Conservation (phyloP, 2,113 vertebrate genomes). For the Phylloscopus trochiloides region DNA sequence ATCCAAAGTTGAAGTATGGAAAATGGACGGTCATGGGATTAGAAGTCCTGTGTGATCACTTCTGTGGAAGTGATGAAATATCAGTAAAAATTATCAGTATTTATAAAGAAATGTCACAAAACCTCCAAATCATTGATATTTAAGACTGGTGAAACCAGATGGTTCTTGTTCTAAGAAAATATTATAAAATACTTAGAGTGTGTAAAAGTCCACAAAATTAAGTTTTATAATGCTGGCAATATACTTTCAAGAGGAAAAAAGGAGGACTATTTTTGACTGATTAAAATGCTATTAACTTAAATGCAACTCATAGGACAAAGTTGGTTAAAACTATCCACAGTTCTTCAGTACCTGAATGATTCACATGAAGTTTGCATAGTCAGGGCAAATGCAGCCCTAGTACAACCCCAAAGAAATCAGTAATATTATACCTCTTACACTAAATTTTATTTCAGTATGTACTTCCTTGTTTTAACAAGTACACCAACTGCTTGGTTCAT, state of each 20-base stretch:
- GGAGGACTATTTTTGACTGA: not conserved
- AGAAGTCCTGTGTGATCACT: not conserved
- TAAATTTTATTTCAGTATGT: not conserved
- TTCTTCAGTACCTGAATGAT: not conserved
- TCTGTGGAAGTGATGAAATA: not conserved
- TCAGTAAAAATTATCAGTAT: not conserved
- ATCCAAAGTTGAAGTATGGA: not conserved
- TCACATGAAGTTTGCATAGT: not conserved
- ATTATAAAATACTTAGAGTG: not conserved
- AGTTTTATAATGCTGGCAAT: not conserved
- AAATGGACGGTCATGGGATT: not conserved
- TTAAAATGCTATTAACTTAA: not conserved
- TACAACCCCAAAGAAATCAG: not conserved
- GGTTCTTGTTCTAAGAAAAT: not conserved
- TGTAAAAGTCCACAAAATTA: not conserved
- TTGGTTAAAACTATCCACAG: not conserved
- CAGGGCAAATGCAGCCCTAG: not conserved
- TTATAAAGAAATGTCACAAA: not conserved
- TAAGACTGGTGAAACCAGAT: not conserved
- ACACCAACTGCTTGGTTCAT: not conserved
- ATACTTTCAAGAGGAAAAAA: not conserved
- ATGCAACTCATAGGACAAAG: not conserved
- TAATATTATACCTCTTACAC: not conserved
- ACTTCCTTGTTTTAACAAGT: not conserved
- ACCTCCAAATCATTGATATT: not conserved